Conservation (phyloP, 2,113 vertebrate species). For the Odontesthes bonariensis region DNA sequence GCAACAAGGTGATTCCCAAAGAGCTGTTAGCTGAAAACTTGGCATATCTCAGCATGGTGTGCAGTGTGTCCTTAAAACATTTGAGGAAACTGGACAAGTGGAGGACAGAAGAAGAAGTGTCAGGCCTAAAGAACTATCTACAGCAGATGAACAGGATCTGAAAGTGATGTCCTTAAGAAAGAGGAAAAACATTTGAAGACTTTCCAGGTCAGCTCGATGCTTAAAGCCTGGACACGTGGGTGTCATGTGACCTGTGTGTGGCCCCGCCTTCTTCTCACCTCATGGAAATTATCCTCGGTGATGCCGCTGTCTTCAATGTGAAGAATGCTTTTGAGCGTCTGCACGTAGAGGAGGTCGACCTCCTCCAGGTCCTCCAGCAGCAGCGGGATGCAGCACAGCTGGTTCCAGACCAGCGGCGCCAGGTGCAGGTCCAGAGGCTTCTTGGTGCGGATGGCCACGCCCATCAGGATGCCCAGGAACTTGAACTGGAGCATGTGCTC, state of each 20-base stretch:
- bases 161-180: too few relatives aligned
- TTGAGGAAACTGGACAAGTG: too few relatives aligned
- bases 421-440: conserved; percentile 87
- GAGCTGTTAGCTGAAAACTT: too few relatives aligned
- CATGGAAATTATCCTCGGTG: conserved; percentile 87
- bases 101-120: too few relatives aligned
- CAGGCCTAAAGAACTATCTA: too few relatives aligned
- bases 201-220: too few relatives aligned
- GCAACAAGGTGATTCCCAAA: too few relatives aligned
- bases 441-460: conserved; percentile 86
- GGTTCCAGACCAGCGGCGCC: conserved; percentile 87
- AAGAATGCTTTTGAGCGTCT: conserved; percentile 85
- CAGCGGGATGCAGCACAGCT: conserved; percentile 86
- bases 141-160: too few relatives aligned
- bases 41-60: too few relatives aligned
- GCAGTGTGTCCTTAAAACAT: too few relatives aligned
- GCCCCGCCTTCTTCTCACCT: conserved; percentile 66
- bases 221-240: not conserved
- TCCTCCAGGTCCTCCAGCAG: conserved; percentile 84
- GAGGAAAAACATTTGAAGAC: too few relatives aligned
- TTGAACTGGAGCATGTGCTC: conserved; percentile 86
- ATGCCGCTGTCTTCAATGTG: conserved; percentile 86
- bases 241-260: not conserved
- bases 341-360: conserved; percentile 85
- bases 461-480: conserved; percentile 87